Evolutionary conservation across 2,797 vertebrate species (phyloP), one percentile per base, ranked within the genome.

Genomic region (Crenichthys baileyi): DNA sequence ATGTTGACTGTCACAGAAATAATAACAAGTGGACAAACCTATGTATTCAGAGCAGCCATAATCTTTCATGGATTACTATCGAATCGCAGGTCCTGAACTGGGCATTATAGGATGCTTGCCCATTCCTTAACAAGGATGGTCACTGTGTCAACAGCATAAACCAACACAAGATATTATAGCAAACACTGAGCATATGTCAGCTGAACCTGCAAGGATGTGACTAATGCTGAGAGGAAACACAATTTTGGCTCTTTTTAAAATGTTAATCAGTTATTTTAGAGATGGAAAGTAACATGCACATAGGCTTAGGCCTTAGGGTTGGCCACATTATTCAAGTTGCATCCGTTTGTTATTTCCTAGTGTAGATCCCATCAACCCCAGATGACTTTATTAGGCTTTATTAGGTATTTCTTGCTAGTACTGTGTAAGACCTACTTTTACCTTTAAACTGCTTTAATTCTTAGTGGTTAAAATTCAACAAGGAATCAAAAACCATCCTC

Each of bases 21-120:
- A 89, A 82, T 68, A 80, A 86, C 60, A 6, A 76, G 76, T 63
- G 50, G 67, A 58, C 24, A 41, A 82, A 86, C 50, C 80, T 72
- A 56, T 87, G 79, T 84, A 87, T 85, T 85, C 58, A 81, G 76
- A 88, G 83, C 79, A 81, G 81, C 72, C 11, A 73, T 85, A 88
- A 87, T 90, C 85, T 77, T 44, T 73, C 77, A 58, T 51, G 78
- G 82, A 87, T 87, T 89, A 84, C 76, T 39, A 79, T 88, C 73
- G 78, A 83, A 84, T 88, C 80, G 70, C 72, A 77, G 75, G 78
- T 88, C 75, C 44, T 81, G 86, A 86, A 89, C 79, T 90, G 61
- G 76, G 72, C 73, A 85, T 87, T 65, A 91, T 87, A 63, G 74
- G 51, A 87, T 87, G 76, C 88, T 90, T 91, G 90, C 80, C 71